These are phyloP conservation scores for Pterois miles DNA, from an alignment of 2,797 vertebrate species.

Conservation along the genomic window DNA sequence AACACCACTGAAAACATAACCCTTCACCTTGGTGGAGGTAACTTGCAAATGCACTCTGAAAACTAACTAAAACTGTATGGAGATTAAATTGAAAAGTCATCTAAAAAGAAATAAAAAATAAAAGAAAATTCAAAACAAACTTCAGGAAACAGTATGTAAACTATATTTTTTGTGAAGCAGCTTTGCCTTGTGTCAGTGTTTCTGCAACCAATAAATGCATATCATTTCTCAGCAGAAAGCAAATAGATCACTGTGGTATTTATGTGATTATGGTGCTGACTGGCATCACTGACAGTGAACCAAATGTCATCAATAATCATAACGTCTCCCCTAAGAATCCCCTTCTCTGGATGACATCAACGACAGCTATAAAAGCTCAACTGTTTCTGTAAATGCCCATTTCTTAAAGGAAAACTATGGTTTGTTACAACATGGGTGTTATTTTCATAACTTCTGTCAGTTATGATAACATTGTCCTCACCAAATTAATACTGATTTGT, in stretches of 20 bases:
- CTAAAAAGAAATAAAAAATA: too few relatives aligned
- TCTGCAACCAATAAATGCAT: conserved; percentile 52
- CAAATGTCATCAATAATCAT: background rate
- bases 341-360: background rate
- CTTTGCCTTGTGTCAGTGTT: background rate
- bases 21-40: too few relatives aligned
- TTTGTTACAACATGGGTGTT: background rate
- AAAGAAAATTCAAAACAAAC: too few relatives aligned
- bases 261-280: conserved; percentile 11
- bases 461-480: background rate
- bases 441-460: background rate
- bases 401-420: background rate
- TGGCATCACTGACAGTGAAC: background rate
- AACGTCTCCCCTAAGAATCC: background rate
- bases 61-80: too few relatives aligned
- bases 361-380: background rate
- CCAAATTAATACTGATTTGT: background rate
- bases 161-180: conserved; percentile 76
- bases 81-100: too few relatives aligned
- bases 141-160: conserved; percentile 80
- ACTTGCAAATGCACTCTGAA: too few relatives aligned
- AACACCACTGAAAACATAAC: too few relatives aligned
- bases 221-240: conserved; percentile 24
- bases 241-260: background rate
- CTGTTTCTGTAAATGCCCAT: background rate